These are phyloP conservation scores for Deroplatys truncata DNA, from an alignment of 2,888 invertebrate species.

Conservation along the genomic window DNA sequence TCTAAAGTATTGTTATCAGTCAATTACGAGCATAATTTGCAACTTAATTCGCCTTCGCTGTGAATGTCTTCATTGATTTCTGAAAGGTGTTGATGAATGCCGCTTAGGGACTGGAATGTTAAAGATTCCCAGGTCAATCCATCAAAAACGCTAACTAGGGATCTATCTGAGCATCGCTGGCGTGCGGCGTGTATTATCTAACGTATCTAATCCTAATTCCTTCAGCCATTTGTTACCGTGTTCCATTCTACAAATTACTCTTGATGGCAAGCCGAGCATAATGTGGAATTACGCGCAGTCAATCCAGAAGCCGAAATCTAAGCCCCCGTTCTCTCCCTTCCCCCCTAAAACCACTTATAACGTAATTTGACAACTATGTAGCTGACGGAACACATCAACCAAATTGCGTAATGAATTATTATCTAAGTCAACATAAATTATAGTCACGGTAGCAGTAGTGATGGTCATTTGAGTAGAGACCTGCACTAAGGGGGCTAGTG, in stretches of 20 bases:
- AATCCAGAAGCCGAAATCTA: constrained; percentile 11
- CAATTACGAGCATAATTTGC: neutral
- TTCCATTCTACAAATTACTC: constrained; percentile 5
- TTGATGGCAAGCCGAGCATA: constrained; percentile 3
- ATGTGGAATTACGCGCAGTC: neutral
- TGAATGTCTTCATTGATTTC: neutral
- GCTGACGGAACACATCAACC: constrained; percentile 16
- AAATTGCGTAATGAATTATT: constrained; percentile 18
- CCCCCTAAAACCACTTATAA: constrained; percentile 12
- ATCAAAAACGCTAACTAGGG: neutral
- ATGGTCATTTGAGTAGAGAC: neutral
- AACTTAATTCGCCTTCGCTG: neutral
- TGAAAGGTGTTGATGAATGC: neutral
- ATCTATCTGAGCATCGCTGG: too few species aligned
- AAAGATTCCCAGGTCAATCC: neutral
- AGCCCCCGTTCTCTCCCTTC: neutral
- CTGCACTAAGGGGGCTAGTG: neutral
- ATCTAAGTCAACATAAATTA: constrained; percentile 16
- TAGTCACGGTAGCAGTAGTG: neutral
- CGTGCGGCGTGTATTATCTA: neutral
- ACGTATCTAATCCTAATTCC: neutral
- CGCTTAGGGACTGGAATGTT: neutral
- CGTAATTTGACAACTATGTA: constrained; percentile 14
- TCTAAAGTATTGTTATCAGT: neutral
- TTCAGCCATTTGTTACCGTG: neutral